phyloP scores from a whole-genome alignment of 1,140 invertebrate species.

The Dendroctonus valens region DNA sequence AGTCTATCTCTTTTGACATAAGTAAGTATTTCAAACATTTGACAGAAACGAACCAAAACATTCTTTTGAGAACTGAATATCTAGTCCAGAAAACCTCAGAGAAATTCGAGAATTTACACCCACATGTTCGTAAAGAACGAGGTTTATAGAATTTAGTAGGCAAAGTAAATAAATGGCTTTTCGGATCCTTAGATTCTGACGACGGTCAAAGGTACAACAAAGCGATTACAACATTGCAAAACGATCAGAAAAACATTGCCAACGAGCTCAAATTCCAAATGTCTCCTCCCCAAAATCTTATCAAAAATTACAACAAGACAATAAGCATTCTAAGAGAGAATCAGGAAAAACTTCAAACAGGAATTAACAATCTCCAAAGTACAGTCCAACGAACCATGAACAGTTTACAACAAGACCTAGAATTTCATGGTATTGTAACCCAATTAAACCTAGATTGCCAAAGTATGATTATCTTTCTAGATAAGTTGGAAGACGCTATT shows the following conservation, averaged over 20 bases:
- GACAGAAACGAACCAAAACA: no score
- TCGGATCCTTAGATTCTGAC: no score
- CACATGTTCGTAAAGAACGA: no score
- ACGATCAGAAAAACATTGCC: not conserved
- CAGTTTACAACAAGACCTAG: not conserved
- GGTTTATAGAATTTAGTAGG: no score
- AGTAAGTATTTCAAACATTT: no score
- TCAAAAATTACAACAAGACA: not conserved
- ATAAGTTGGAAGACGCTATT: conserved; percentile 27
- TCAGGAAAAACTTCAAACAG: not conserved
- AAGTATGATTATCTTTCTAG: conserved; percentile 27
- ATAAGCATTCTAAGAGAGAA: not conserved
- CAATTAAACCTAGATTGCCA: conserved; percentile 27
- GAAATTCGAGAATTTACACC: no score
- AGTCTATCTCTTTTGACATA: no score
- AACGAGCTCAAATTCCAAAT: not conserved
- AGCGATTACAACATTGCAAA: not conserved
- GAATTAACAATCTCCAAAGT: not conserved
- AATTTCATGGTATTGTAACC: not conserved
- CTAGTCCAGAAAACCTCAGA: no score
- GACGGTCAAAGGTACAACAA: not conserved
- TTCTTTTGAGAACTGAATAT: no score
- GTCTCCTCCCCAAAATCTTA: not conserved
- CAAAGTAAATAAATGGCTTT: not conserved
- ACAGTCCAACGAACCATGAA: conserved; percentile 2